These are phyloP conservation scores for Ornithoptera priamus DNA, from an alignment of 2,888 invertebrate genomes.

Conservation along the genomic window DNA sequence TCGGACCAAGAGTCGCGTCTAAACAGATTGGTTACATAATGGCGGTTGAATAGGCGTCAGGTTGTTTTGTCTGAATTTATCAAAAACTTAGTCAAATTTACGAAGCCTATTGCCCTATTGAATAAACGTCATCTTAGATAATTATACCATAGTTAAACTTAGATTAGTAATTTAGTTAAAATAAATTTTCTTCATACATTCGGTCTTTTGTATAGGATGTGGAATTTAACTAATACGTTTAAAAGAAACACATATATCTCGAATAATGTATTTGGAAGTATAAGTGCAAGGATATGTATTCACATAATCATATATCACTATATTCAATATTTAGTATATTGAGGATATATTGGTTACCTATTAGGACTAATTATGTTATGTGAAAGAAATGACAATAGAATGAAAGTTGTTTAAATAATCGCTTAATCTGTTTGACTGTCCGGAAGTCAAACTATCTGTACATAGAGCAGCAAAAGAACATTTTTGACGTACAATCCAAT, in stretches of 20 bases:
- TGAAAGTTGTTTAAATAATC: conserved; percentile 5
- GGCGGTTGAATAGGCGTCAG: neutral
- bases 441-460: too few species aligned
- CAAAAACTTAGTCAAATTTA: conserved; percentile 24
- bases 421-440: neutral
- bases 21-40: neutral
- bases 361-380: conserved; percentile 4
- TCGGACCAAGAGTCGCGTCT: conserved; percentile 11
- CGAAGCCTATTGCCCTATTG: conserved; percentile 7
- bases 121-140: conserved; percentile 20
- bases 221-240: conserved; percentile 2
- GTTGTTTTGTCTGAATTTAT: conserved; percentile 11
- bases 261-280: conserved; percentile 19
- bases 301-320: conserved; percentile 24
- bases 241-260: conserved; percentile 20
- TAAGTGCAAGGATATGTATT: conserved; percentile 20
- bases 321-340: conserved; percentile 7
- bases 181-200: conserved; percentile 18
- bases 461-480: neutral
- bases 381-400: conserved; percentile 1
- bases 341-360: conserved; percentile 13
- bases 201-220: conserved; percentile 4
- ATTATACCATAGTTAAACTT: conserved; percentile 26
- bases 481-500: conserved; percentile 29
- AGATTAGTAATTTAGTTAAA: conserved; percentile 21